Evolutionary conservation across 2,888 invertebrate species (phyloP).

Genomic region (Baccha elongata): DNA sequence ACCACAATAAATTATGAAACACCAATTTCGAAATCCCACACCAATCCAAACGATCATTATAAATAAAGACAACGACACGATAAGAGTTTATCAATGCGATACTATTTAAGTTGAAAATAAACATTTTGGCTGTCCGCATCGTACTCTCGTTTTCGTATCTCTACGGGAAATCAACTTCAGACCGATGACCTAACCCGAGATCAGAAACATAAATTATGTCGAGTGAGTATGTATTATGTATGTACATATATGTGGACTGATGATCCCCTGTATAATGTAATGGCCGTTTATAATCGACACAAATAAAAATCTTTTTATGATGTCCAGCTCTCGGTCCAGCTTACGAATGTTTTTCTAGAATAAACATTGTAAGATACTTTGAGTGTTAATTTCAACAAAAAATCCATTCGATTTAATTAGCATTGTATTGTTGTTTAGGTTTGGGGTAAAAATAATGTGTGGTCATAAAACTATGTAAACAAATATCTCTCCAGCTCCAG

Average conservation of each 20-base stretch:
- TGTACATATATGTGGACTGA: slow-evolving; percentile 24
- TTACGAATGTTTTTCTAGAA: too few species aligned
- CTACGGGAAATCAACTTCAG: slow-evolving; percentile 59
- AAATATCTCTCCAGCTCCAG: too few species aligned
- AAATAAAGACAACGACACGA: slow-evolving; percentile 29
- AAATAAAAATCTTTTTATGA: slow-evolving; percentile 9
- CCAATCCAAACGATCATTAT: slow-evolving; percentile 32
- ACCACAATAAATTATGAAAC: slow-evolving; percentile 37
- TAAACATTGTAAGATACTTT: too few species aligned
- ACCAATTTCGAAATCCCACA: slow-evolving; percentile 37
- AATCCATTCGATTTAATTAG: too few species aligned
- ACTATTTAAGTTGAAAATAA: slow-evolving; percentile 42
- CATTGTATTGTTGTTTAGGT: too few species aligned
- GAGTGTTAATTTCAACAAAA: too few species aligned
- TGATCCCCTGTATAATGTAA: neutral
- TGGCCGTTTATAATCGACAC: neutral
- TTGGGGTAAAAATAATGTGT: too few species aligned
- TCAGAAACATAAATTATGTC: slow-evolving; percentile 51
- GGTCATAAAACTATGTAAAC: too few species aligned
- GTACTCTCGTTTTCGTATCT: slow-evolving; percentile 24
- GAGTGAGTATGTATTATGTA: slow-evolving; percentile 11
- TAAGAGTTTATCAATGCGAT: slow-evolving; percentile 35
- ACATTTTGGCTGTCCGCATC: slow-evolving; percentile 24
- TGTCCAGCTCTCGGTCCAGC: too few species aligned
- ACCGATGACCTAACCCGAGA: slow-evolving; percentile 62